These are phyloP conservation scores for Siniperca scherzeri DNA, from an alignment of 2,797 vertebrate genomes.

Conservation along the genomic window DNA sequence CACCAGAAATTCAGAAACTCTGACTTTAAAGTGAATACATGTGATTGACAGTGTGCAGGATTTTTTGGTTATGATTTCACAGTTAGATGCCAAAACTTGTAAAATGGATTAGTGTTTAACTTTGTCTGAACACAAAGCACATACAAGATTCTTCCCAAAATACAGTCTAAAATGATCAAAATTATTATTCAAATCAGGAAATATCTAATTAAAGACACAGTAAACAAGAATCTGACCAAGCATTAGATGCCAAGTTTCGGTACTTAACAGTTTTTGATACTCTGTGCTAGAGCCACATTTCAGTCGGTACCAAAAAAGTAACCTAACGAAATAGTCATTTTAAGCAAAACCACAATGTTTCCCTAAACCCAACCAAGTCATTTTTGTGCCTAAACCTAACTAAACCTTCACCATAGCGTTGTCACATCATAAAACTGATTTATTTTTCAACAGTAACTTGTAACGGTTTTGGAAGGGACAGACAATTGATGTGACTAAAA, in stretches of 20 bases:
- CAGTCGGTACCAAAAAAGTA: neutral
- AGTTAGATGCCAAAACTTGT: neutral
- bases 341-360: too few relatives aligned
- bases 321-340: neutral
- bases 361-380: neutral
- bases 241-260: neutral
- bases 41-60: neutral
- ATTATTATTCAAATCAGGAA: neutral
- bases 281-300: neutral
- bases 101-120: neutral
- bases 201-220: neutral
- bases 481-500: neutral
- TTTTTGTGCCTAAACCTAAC: neutral
- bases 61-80: neutral
- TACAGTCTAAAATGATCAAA: neutral
- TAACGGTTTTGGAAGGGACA: neutral
- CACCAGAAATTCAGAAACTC: neutral
- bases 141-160: neutral
- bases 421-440: neutral
- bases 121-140: neutral
- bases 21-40: neutral
- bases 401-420: too few relatives aligned
- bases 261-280: neutral
- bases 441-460: neutral
- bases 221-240: neutral